Base-by-base conservation (phyloP, 1,140 invertebrate genomes). In the Carcinoscorpius rotundicauda region DNA sequence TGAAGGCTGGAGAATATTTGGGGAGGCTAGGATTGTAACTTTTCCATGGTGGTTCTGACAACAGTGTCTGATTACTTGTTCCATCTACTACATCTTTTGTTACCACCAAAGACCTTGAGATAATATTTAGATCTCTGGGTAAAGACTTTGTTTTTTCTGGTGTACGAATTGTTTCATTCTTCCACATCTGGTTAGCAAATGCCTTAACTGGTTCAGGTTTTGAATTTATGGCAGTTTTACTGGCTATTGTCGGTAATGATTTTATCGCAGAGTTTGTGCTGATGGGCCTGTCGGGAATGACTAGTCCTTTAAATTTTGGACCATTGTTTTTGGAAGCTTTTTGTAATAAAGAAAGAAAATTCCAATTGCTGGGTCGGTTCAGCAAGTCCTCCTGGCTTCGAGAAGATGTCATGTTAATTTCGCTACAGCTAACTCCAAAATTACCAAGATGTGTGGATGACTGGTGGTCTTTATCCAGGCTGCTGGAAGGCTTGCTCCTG, bases 1-100 rank as follows among this genome's bases (percentile, higher is more conserved):
- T 91, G 72, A 89, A 89, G 3, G 87, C 87, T 50, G 88, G 88
- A 3, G 87, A 89, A 78, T 89, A 90, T 78, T 89, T 89, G 0
- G 87, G 86, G 63, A 88, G 75, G 49, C 59, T 60, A 52, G 4
- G 8, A 3, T 52, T 49, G 10, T 64, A 55, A 58, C 50, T 61
- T 52, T 68, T 68, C 66, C 62, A 65, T 52, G 64, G 66, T 9
- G 64, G 60, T 52, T 64, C 64, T 11, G 51, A 6, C 8, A 67
- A 51, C 49, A 49, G 51, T n/a, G 53, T 64, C 29, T 29, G 29
- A 29, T 29, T 29, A 29, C 29, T 29, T 29, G 29, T 29, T 29
- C 29, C 29, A 29, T 29, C 29, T 29, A 29, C 29, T 29, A 29
- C 29, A 29, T 29, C 29, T 29, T 29, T 29, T 29, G 29, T 29